A percentile compares a stretch with the other conserved stretches of the same genome.
Conservation (phyloP, 2,797 vertebrate species). For the Siniperca undulata region DNA sequence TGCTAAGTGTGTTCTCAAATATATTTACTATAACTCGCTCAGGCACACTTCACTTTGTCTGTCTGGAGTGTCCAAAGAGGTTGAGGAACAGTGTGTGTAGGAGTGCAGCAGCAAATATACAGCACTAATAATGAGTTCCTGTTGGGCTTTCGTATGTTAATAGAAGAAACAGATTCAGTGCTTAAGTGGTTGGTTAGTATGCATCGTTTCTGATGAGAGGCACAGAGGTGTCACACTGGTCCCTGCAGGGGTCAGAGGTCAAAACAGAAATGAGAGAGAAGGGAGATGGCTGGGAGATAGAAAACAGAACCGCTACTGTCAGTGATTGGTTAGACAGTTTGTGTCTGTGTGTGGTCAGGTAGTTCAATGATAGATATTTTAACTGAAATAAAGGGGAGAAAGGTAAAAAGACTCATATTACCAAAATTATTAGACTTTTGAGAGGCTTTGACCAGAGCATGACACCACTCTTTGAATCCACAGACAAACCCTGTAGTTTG, state of each 20-base stretch:
- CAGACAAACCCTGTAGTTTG: not conserved
- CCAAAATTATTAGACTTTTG: conserved; percentile 8
- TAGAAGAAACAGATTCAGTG: not conserved
- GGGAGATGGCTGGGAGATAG: conserved; percentile 8
- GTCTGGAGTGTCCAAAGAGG: conserved; percentile 7
- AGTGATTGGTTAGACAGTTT: conserved; percentile 6
- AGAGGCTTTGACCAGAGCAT: conserved; percentile 28
- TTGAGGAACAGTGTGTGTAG: conserved; percentile 30
- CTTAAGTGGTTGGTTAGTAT: conserved; percentile 54
- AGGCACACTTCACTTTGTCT: not conserved
- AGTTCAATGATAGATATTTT: not conserved
- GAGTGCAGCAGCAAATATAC: conserved; percentile 33
- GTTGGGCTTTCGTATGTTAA: conserved; percentile 50
- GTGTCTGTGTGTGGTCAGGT: not conserved
- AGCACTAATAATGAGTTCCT: conserved; percentile 49
- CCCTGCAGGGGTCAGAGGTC: conserved; percentile 53
- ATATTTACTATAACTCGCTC: conserved; percentile 7
- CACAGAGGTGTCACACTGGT: conserved; percentile 8
- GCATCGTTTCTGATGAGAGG: conserved; percentile 31
- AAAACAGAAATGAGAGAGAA: conserved; percentile 1
- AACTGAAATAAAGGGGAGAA: not conserved
- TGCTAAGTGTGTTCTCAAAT: not conserved
- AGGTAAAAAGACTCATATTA: not conserved
- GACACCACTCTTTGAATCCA: not conserved
- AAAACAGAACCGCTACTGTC: not conserved